Percentiles rank a stretch among this genome's conserved stretches.
Evolutionary conservation across 2,113 vertebrate species (phyloP).

Genomic region (Perognathus longimembris): DNA sequence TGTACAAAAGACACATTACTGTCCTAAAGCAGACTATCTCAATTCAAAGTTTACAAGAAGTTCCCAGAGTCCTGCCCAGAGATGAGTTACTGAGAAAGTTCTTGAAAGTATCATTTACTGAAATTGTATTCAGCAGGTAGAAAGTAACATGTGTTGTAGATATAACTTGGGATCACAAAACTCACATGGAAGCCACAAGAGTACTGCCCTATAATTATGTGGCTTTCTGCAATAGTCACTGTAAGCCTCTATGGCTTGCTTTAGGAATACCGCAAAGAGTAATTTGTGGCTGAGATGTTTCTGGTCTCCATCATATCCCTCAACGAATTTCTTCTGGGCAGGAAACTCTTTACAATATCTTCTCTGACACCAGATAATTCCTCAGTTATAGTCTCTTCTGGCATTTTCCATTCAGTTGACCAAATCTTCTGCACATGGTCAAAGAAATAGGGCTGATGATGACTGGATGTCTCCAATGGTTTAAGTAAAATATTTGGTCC

Average conservation of each 20-base stretch:
- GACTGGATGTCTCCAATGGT: neutral
- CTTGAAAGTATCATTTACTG: slow-evolving; percentile 58
- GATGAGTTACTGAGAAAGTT: slow-evolving; percentile 52
- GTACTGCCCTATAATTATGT: slow-evolving; percentile 39
- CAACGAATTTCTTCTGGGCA: neutral
- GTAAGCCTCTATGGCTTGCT: slow-evolving; percentile 58
- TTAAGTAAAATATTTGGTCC: neutral
- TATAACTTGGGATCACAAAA: slow-evolving; percentile 10
- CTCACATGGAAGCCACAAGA: slow-evolving; percentile 59
- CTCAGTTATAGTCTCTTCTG: neutral
- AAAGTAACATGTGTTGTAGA: slow-evolving; percentile 58
- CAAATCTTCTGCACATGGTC: neutral
- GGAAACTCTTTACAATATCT: neutral
- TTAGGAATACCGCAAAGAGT: slow-evolving; percentile 37
- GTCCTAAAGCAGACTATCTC: slow-evolving; percentile 29
- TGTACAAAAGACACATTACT: neutral
- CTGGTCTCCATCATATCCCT: neutral
- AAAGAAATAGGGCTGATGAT: neutral
- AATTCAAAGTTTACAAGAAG: neutral
- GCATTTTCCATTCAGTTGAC: neutral
- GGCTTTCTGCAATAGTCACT: slow-evolving; percentile 41
- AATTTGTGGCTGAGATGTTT: neutral
- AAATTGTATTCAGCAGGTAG: slow-evolving; percentile 70
- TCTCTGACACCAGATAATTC: neutral
- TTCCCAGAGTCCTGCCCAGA: neutral